A percentile compares a stretch with the other conserved stretches of the same genome.
Evolutionary conservation across 2,888 invertebrate species (phyloP).

Genomic region (Leptinotarsa peninsularis): DNA sequence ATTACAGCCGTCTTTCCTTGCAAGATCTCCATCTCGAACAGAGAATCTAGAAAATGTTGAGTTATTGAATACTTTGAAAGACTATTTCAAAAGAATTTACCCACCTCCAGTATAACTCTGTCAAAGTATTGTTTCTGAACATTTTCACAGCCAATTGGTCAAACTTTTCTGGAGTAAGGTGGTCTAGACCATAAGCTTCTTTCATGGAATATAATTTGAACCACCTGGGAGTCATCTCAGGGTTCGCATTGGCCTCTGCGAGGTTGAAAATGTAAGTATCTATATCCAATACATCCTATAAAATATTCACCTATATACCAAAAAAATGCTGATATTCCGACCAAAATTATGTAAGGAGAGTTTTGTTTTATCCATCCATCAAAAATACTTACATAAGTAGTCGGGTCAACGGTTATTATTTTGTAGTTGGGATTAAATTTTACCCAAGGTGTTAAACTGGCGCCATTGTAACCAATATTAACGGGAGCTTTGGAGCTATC

Average conservation of each 20-base stretch:
- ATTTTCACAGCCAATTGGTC: conserved; percentile 72
- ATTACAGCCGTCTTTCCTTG: conserved; percentile 53
- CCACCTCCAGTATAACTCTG: conserved; percentile 65
- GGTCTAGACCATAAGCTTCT: conserved; percentile 72
- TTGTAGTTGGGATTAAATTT: conserved; percentile 74
- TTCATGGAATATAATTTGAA: conserved; percentile 81
- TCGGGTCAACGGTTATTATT: conserved; percentile 56
- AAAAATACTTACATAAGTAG: conserved; percentile 53
- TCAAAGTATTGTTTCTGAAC: conserved; percentile 68
- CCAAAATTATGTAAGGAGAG: too few relatives aligned
- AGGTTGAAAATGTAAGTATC: conserved; percentile 82
- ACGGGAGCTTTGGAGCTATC: conserved; percentile 70
- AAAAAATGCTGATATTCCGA: too few relatives aligned
- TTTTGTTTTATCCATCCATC: conserved; percentile 29
- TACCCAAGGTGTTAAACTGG: conserved; percentile 69
- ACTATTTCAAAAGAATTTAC: not conserved
- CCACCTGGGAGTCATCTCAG: conserved; percentile 75
- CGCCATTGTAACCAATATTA: conserved; percentile 80
- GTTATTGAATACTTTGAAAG: conserved; percentile 4
- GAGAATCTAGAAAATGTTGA: conserved; percentile 46
- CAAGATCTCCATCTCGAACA: conserved; percentile 51
- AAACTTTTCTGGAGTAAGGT: conserved; percentile 75
- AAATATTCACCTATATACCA: conserved; percentile 10
- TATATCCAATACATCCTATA: conserved; percentile 75
- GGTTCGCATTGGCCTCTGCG: conserved; percentile 75